Base-by-base conservation (phyloP, 2,113 vertebrate genomes). In the Forbesichthys agassizii region DNA sequence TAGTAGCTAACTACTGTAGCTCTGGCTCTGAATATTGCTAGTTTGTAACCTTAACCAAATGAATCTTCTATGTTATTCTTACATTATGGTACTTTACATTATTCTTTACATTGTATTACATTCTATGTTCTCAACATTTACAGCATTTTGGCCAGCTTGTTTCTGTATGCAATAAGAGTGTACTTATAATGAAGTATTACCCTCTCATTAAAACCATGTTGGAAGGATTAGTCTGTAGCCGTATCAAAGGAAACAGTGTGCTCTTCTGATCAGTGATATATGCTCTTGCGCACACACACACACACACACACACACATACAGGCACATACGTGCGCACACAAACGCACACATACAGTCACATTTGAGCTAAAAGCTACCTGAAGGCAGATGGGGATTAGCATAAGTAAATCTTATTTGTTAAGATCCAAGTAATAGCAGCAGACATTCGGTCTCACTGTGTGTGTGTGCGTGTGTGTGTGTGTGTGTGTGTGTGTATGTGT, bases 401-500 rank as follows among this genome's bases (percentile, higher is more conserved):
- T 42, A 42, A 42, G 7, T 42, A 42, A 42, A 42, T 4, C 36
- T 42, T 42, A 5, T 42, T 42, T 42, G 36, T 42, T 42, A 42
- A 42, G 36, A 42, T 42, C 3, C 36, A 42, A 42, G 36, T 42
- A 42, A 42, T 42, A 8, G 36, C 36, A 42, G 36, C 36, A 42
- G 36, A 42, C 36, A 63, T 61, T 63, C 16, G 52, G 64, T 56
- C 33, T 33, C 66, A 71, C 47, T 33, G 76, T 5, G 5, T 42
- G 36, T 6, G 11, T 48, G 8, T 33, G 16, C 52, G 18, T 61
- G 8, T 66, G 49, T 61, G 4, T 60, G 54, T 42, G 11, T 69
- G 13, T 27, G 10, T 81, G 36, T 67, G 12, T 74, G 36, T 59
- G 3, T 61, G 8, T 66, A 33, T 67, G 12, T 74, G 36, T 59